Conservation (phyloP, 2,113 vertebrate genomes). For the Psilopsiagon aurifrons region DNA sequence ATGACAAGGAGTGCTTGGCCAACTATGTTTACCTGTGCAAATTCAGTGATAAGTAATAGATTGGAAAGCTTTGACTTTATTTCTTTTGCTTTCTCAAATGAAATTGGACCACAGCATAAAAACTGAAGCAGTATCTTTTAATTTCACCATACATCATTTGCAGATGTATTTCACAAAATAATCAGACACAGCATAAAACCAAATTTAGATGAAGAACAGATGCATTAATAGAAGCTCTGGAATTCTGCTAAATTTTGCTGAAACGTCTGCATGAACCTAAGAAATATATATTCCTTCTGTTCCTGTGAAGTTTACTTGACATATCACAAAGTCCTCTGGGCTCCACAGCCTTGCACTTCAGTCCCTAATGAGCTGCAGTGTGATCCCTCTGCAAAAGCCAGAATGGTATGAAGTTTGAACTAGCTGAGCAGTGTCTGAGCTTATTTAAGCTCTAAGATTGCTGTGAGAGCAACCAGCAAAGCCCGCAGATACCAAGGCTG, state of each 20-base stretch:
- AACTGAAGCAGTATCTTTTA: background rate
- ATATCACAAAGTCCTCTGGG: slow-evolving; percentile 12
- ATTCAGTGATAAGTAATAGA: background rate
- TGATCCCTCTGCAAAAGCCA: slow-evolving; percentile 6
- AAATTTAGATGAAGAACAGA: background rate
- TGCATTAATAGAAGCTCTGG: background rate
- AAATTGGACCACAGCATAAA: background rate
- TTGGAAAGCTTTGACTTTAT: background rate
- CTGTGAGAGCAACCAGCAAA: slow-evolving; percentile 35
- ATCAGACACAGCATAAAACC: background rate
- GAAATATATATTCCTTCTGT: background rate
- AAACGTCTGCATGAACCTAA: background rate
- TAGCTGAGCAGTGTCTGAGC: slow-evolving; percentile 4
- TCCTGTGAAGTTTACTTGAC: background rate
- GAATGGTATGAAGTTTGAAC: slow-evolving; percentile 26
- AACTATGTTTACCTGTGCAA: background rate
- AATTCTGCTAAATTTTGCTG: background rate
- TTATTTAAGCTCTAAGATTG: slow-evolving; percentile 54
- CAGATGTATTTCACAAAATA: background rate
- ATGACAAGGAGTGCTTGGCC: background rate
- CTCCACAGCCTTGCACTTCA: background rate
- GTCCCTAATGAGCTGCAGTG: slow-evolving; percentile 30
- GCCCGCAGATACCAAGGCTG: slow-evolving; percentile 31
- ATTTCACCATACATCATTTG: background rate
- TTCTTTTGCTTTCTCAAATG: background rate